These are phyloP conservation scores for Ptychodera flava DNA, from an alignment of 35 echinoderm and acorn worm species.

Conservation along the genomic window DNA sequence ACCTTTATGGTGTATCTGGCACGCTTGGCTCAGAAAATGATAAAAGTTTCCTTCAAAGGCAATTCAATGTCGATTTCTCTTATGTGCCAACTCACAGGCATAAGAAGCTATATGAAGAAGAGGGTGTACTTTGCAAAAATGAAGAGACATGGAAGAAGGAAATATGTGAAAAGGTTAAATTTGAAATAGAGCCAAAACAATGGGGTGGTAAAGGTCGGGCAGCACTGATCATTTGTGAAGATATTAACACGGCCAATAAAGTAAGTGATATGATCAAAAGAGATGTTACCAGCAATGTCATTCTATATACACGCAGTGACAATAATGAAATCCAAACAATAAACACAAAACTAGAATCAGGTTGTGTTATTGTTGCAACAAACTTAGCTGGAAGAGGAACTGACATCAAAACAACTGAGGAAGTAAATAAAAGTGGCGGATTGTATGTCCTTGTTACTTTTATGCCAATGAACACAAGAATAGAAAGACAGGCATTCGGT, in stretches of 20 bases:
- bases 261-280: background rate
- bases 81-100: background rate
- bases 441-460: background rate
- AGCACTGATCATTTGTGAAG: background rate
- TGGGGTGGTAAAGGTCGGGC: background rate
- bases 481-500: background rate
- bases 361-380: background rate
- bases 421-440: background rate
- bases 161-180: background rate
- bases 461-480: background rate
- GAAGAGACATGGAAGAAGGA: background rate
- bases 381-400: background rate
- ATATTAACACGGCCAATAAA: background rate
- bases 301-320: background rate
- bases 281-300: background rate
- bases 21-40: background rate
- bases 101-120: background rate
- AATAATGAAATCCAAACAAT: background rate
- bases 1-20: background rate
- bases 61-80: background rate
- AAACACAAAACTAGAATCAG: background rate
- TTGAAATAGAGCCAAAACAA: background rate
- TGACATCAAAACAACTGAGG: background rate
- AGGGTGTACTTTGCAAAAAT: background rate
- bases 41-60: background rate